Conservation (phyloP, 2,797 vertebrate genomes). For the Lacerta bilineata region DNA sequence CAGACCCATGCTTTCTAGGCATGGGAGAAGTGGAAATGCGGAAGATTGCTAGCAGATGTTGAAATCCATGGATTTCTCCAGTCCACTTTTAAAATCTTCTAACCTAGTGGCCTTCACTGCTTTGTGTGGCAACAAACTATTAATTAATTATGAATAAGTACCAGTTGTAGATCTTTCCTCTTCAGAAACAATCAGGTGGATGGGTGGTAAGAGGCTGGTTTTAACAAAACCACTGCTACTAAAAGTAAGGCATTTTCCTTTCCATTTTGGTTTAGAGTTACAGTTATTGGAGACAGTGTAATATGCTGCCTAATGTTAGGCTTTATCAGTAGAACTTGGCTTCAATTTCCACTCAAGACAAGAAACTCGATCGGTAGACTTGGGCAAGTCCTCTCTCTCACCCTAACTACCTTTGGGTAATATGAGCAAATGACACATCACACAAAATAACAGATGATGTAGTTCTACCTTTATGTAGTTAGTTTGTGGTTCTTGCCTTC, state of each 20-base stretch:
- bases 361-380: too few relatives aligned
- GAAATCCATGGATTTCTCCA: too few relatives aligned
- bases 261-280: not conserved
- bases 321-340: not conserved
- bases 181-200: not conserved
- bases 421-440: not conserved
- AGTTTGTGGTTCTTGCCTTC: not conserved
- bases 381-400: not conserved
- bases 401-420: not conserved
- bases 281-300: not conserved
- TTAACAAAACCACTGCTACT: not conserved
- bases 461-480: not conserved
- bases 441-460: not conserved
- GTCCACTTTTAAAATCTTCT: too few relatives aligned
- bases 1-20: too few relatives aligned
- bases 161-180: not conserved
- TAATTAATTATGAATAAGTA: not conserved
- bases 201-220: not conserved
- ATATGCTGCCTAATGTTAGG: not conserved
- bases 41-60: too few relatives aligned
- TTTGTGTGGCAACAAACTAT: not conserved
- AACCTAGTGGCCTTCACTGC: too few relatives aligned
- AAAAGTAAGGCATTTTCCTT: not conserved
- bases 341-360: not conserved
- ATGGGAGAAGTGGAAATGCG: too few relatives aligned